These are phyloP conservation scores for Echinometra lucunter DNA, from an alignment of 53 echinoderm and acorn worm genomes.

Conservation along the genomic window DNA sequence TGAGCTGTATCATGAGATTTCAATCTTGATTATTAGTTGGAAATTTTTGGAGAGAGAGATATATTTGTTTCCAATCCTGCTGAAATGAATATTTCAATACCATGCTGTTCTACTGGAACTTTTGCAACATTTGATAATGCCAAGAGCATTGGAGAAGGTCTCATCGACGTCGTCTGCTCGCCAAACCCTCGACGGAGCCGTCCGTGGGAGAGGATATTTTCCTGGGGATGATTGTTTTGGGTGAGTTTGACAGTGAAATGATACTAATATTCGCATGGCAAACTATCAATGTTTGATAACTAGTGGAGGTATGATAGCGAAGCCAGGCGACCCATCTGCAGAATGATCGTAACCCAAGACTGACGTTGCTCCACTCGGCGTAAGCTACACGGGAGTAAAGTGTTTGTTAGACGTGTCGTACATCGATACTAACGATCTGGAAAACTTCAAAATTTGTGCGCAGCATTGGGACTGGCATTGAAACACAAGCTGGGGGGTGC, in stretches of 20 bases:
- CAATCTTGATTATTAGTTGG: neutral
- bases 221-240: constrained; percentile 51
- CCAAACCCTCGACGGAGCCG: constrained; percentile 32
- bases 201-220: constrained; percentile 46
- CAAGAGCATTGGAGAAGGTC: constrained; percentile 28
- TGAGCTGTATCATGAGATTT: neutral
- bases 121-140: constrained; percentile 50
- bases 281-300: constrained; percentile 70
- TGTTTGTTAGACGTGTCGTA: constrained; percentile 71
- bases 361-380: constrained; percentile 45
- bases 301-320: constrained; percentile 57
- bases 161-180: neutral
- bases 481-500: constrained; percentile 64
- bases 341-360: constrained; percentile 61
- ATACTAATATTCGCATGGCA: constrained; percentile 59
- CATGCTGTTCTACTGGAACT: neutral
- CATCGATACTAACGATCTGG: constrained; percentile 73
- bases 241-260: constrained; percentile 58
- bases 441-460: constrained; percentile 71
- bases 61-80: neutral
- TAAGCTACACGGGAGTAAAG: constrained; percentile 59
- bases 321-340: constrained; percentile 69
- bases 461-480: constrained; percentile 68
- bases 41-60: neutral
- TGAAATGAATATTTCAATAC: constrained; percentile 29